phyloP scores from a whole-genome alignment of 2,113 vertebrate species.

The Pogonocichla stellata region DNA sequence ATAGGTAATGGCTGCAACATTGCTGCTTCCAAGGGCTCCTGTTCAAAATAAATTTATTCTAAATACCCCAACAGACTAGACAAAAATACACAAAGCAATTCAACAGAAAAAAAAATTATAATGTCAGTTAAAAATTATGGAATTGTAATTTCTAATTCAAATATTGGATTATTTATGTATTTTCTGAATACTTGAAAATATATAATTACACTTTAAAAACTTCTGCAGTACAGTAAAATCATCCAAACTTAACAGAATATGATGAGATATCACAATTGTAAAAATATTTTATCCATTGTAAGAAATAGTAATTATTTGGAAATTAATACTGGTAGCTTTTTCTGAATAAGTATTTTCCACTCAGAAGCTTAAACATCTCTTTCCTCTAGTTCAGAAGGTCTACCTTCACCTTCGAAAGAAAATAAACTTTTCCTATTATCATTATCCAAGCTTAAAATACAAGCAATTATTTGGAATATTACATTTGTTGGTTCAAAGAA shows the following conservation, averaged over 20 bases:
- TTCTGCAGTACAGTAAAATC: background rate
- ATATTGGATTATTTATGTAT: background rate
- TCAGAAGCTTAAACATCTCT: background rate
- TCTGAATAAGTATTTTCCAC: background rate
- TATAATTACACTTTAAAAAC: background rate
- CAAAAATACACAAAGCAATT: background rate
- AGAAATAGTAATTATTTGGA: background rate
- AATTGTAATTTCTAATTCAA: background rate
- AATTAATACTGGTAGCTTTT: background rate
- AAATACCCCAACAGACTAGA: background rate
- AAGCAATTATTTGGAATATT: background rate
- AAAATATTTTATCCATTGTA: background rate
- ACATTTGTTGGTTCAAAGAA: background rate
- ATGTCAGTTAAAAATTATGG: background rate
- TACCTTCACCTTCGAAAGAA: background rate
- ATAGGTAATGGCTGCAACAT: background rate
- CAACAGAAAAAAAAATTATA: background rate
- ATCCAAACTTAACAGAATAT: background rate
- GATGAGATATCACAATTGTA: background rate
- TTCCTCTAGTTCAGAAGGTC: background rate
- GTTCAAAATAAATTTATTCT: background rate
- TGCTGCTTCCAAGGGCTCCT: constrained; percentile 63
- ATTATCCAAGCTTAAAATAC: background rate
- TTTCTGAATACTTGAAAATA: background rate
- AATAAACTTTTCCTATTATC: background rate